Evolutionary conservation across 1,140 invertebrate species (phyloP), one percentile per base, ranked within the genome.

Genomic region (Dysdera silvatica): DNA sequence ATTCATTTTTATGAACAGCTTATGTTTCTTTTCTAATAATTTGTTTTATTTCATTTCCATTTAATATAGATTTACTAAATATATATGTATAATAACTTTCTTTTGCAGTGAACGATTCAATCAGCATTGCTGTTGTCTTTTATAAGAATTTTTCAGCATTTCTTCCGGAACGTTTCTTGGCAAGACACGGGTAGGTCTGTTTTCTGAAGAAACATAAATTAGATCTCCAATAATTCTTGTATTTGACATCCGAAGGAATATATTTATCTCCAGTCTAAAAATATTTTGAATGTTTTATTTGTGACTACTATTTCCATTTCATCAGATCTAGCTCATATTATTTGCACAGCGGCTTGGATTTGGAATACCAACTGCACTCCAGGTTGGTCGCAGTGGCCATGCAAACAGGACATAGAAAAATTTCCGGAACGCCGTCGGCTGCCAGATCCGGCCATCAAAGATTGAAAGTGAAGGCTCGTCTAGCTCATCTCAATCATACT

Each of bases 291-390:
- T 10, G 7, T 47, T 45, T 45, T 45, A 20, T 8, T 23, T n/a
- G 23, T 54, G 5, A 18, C 51, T 40, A 55, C 33, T 47, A 20
- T 63, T 26, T 40, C 32, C 33, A 56, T 23, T 47, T 3, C 48
- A 55, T 63, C 61, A 63, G 61, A 35, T 63, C 55, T 63, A 45
- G 61, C 20, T 63, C 54, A 47, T 64, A 47, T 64, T 33, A 54
- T 51, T 64, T 64, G 53, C 47, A 57, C 52, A 68, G 66, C 48
- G 58, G 56, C 23, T 32, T 60, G 7, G 61, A 68, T 47, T 55
- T 64, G 35, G 66, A 68, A 52, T 65, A 65, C 52, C 61, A 68
- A 29, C 40, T 68, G 8, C 57, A 65, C 48, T 68, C 66, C 5
- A 32, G 51, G 32, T 41, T 65, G 2, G 62, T 68, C 0, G 61